Conservation (phyloP, 2,888 invertebrate species). For the Orthosia gracilis region DNA sequence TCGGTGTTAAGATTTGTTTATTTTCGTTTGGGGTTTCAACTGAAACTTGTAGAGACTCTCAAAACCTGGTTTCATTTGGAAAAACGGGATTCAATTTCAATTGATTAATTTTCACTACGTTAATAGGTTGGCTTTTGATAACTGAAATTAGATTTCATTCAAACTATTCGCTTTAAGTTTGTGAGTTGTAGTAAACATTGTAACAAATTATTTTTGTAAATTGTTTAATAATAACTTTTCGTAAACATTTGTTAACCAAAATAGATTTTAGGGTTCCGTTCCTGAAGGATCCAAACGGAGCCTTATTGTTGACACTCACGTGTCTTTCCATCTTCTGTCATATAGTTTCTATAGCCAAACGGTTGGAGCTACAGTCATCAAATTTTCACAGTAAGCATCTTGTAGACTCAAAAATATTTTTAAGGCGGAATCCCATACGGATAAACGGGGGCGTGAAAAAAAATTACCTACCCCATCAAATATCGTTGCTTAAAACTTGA, state of each 20-base stretch:
- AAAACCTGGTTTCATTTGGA: background rate
- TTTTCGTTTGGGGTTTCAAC: background rate
- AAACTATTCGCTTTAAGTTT: background rate
- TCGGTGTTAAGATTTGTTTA: slow-evolving; percentile 4
- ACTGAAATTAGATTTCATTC: slow-evolving; percentile 41
- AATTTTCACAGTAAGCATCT: no score
- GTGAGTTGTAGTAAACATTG: background rate
- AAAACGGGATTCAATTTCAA: slow-evolving; percentile 33
- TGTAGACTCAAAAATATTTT: no score
- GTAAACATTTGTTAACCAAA: background rate
- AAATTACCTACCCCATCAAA: no score
- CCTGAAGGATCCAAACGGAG: no score
- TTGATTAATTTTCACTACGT: slow-evolving; percentile 31
- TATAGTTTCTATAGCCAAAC: no score
- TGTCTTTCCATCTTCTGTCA: no score
- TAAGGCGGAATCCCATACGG: no score
- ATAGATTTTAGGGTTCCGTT: no score
- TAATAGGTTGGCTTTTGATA: slow-evolving; percentile 26
- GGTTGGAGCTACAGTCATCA: no score
- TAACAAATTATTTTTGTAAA: background rate
- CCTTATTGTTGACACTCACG: no score
- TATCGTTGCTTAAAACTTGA: no score
- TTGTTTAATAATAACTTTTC: background rate
- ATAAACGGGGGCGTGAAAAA: no score
- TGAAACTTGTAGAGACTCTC: slow-evolving; percentile 15